phyloP scores from a whole-genome alignment of 2,888 invertebrate genomes.

The Lepidocyrtoides sp. region DNA sequence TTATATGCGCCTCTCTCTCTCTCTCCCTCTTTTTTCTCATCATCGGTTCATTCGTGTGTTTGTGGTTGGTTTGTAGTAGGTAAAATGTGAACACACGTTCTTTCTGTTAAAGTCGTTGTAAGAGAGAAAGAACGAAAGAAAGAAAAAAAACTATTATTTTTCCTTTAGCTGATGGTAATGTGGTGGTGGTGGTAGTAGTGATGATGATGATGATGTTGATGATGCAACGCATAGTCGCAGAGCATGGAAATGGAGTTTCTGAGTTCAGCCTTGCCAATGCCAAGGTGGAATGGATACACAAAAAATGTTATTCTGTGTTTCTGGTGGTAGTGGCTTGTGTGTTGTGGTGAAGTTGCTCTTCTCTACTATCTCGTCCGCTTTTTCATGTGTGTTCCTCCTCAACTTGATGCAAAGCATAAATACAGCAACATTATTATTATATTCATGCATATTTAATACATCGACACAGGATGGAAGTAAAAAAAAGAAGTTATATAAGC shows the following conservation, averaged over 20 bases:
- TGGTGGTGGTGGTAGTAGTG: neutral
- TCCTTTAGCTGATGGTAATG: slow-evolving; percentile 18
- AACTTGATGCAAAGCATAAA: slow-evolving; percentile 22
- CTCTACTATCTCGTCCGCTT: slow-evolving; percentile 19
- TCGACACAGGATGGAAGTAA: slow-evolving; percentile 68
- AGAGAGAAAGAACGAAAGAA: slow-evolving; percentile 3
- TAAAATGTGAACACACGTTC: neutral
- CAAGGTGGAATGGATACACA: slow-evolving; percentile 70
- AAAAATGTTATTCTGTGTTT: slow-evolving; percentile 34
- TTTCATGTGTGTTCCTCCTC: slow-evolving; percentile 39
- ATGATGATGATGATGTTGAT: slow-evolving; percentile 18
- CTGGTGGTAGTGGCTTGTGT: slow-evolving; percentile 5
- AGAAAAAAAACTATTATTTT: slow-evolving; percentile 19
- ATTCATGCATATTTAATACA: slow-evolving; percentile 56
- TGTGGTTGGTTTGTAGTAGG: slow-evolving; percentile 31
- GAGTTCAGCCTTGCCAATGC: slow-evolving; percentile 82
- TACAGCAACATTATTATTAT: slow-evolving; percentile 54
- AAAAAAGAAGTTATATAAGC: slow-evolving; percentile 43
- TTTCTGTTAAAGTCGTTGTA: neutral
- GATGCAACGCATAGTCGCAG: slow-evolving; percentile 40
- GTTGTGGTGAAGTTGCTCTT: slow-evolving; percentile 31
- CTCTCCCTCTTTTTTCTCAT: neutral
- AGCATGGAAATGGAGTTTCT: slow-evolving; percentile 64
- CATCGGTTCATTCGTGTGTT: slow-evolving; percentile 17
- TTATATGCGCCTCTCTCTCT: slow-evolving; percentile 11